Evolutionary conservation across 2,888 invertebrate genomes (phyloP), one percentile per base, ranked within the genome.

Genomic region (Polietes domitor): DNA sequence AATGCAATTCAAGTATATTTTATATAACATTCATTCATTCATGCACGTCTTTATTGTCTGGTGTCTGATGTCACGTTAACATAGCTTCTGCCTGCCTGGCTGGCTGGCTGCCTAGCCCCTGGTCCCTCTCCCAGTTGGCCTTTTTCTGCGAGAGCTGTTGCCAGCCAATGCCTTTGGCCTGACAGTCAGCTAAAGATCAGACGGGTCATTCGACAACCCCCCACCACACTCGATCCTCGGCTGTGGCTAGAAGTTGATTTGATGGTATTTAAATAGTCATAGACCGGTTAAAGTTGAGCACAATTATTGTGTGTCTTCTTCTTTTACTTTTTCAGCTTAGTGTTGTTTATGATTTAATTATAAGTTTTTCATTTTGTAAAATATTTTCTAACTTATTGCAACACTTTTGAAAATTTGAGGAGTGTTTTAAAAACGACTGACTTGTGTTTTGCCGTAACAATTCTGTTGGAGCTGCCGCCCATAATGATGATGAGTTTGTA

Each of bases 291-390:
- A 68, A 24, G 43, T 41, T 47, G 19, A 28, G 4, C 15, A 71
- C 43, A 24, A 24, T 68, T 43, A n/a, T n/a, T n/a, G n/a, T n/a
- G 75, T 70, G 50, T 77, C 80, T 77, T 83, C 83, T 77, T 73
- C 55, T 68, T 32, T 72, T 50, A 41, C 68, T 77, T 73, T 28
- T 73, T 47, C 15, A 32, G 32, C 47, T 2, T 70, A 58, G 58
- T 77, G 58, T 72, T 79, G 32, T 83, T 83, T 74, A 83, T 83
- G 80, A 77, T 80, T 83, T 83, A 83, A 83, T 83, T 83, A 83
- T 72, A 80, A 71, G 28, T 2, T 43, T 80, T 77, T 77, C 32
- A 21, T 17, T 47, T 78, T 15, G 24, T 41, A 65, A 21, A 65
- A 65, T 41, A 65, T 72, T 55, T 50, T 55, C 12, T 47, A 26